A percentile compares a stretch with the other conserved stretches of the same genome.
Evolutionary conservation across 2,888 invertebrate species (phyloP).

Genomic region (Tenodera sinensis): DNA sequence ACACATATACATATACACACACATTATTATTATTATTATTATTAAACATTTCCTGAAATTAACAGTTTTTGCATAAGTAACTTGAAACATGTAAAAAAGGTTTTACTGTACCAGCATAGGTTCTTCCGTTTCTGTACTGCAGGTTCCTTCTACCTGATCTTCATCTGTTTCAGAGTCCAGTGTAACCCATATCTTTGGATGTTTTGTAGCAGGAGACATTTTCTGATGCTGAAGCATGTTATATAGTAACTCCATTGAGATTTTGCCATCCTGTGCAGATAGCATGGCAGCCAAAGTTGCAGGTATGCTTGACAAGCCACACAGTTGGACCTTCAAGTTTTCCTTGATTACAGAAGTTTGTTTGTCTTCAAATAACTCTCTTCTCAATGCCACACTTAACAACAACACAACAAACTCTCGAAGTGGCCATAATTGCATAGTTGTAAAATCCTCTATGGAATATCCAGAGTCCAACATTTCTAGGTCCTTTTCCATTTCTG

Average conservation of each 20-base stretch:
- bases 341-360: background rate
- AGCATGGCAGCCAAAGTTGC: background rate
- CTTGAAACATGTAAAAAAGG: too few relatives aligned
- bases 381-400: background rate
- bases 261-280: background rate
- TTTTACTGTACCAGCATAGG: background rate
- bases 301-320: background rate
- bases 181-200: background rate
- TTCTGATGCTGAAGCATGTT: background rate
- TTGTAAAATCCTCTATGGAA: background rate
- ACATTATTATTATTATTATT: too few relatives aligned
- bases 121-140: background rate
- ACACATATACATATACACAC: too few relatives aligned
- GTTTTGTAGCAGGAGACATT: background rate
- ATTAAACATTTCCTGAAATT: too few relatives aligned
- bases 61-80: too few relatives aligned
- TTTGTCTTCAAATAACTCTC: background rate
- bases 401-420: background rate
- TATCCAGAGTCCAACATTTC: background rate
- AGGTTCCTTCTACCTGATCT: background rate
- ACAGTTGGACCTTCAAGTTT: background rate
- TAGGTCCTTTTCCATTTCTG: background rate
- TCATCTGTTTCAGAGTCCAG: background rate
- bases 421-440: conserved; percentile 52
- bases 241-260: background rate